Evolutionary conservation across 92 coral and sea anemone genomes (phyloP), one percentile per base, ranked within the genome.

Genomic region (Umimayanthus chanpuru): DNA sequence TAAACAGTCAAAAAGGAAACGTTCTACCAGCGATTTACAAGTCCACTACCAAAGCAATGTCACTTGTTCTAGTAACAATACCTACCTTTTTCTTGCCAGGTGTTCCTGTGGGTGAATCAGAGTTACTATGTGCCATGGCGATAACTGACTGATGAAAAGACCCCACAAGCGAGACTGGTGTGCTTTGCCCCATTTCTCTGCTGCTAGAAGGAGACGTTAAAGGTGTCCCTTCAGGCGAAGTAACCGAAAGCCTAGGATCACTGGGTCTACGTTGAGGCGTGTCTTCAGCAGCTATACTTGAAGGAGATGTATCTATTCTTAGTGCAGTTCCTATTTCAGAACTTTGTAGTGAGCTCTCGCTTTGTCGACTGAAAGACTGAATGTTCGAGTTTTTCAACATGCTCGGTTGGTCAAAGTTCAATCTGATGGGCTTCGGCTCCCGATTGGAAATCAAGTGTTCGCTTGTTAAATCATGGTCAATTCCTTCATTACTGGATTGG

Each of bases 81-180:
- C 36, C 36, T 53, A 92, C 98, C 96, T 95, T 95, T 89, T 95
- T 95, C 96, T 92, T 95, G 55, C 96, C 94, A 6, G 98, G 98
- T 44, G 98, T 93, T 39, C 96, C 94, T 6, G 90, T 43, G 1
- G 90, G 89, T 55, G 83, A 49, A 26, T 93, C 96, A 78, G 78
- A 89, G 81, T 88, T 88, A 21, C 84, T 61, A 67, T 89, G 82
- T 2, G 91, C 81, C 43, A 91, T 88, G 49, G 92, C 90, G 56
- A 82, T 86, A 26, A 88, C 65, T 14, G 91, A 88, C 7, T 85
- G 92, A 14, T 85, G 92, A 25, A 77, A 4, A n/a, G 90, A 49
- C 10, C 80, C 20, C 40, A 88, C 67, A 28, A 23, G 75, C 3
- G 89, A 83, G 78, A 78, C 86, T 14, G 79, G 85, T 11, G 82